Conservation (phyloP, 2,113 vertebrate species). For the Arvicanthis niloticus region DNA sequence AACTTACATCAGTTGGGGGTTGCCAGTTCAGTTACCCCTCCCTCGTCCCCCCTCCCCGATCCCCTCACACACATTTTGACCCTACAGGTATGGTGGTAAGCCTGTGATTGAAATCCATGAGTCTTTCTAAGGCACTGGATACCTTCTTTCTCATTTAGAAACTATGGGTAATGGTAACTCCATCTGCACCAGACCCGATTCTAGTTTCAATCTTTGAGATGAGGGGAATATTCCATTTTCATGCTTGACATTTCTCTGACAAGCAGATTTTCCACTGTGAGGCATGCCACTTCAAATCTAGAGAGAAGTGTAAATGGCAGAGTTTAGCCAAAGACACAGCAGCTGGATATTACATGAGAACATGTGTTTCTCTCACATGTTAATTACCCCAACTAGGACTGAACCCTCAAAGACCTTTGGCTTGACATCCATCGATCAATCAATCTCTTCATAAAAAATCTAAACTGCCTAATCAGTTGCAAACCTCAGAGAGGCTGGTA, state of each 20-base stretch:
- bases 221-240: conserved; percentile 56
- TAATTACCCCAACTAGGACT: conserved; percentile 60
- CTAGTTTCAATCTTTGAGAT: conserved; percentile 19
- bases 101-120: not conserved
- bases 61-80: not conserved
- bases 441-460: conserved; percentile 35
- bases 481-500: conserved; percentile 44
- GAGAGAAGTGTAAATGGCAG: conserved; percentile 70
- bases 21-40: not conserved
- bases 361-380: conserved; percentile 57
- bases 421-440: conserved; percentile 17
- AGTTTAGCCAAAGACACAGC: conserved; percentile 60
- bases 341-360: conserved; percentile 60
- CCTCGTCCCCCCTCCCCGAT: too few relatives aligned
- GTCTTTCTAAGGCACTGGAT: not conserved
- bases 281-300: conserved; percentile 64
- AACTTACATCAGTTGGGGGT: not conserved
- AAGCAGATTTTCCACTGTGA: conserved; percentile 63
- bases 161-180: not conserved
- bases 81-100: not conserved
- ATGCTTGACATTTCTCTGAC: conserved; percentile 62
- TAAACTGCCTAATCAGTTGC: conserved; percentile 34
- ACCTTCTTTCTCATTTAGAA: not conserved
- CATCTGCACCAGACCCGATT: conserved; percentile 1
- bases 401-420: conserved; percentile 40